Evolutionary conservation across 1,140 invertebrate genomes (phyloP).

Genomic region (Ctenoplectra terminalis): DNA sequence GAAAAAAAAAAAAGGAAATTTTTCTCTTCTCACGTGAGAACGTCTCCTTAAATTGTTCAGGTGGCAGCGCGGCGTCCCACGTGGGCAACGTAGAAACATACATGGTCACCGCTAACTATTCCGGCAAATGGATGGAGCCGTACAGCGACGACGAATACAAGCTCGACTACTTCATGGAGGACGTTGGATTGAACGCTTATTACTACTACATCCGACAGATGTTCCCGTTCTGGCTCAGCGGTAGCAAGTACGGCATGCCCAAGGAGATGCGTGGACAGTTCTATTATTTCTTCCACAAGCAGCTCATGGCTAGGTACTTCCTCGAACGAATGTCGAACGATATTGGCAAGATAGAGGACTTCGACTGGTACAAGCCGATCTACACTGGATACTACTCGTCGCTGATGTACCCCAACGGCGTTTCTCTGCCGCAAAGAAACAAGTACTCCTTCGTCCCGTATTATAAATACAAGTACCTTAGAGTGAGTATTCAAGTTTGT

Average conservation of each 20-base stretch:
- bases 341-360: constrained; percentile 84
- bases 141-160: constrained; percentile 84
- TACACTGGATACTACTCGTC: constrained; percentile 87
- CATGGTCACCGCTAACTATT: constrained; percentile 77
- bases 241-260: constrained; percentile 82
- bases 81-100: constrained; percentile 70
- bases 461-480: constrained; percentile 76
- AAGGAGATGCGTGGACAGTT: constrained; percentile 85
- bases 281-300: constrained; percentile 85
- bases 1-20: too few relatives aligned
- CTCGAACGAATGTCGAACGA: constrained; percentile 86
- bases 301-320: constrained; percentile 86
- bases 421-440: constrained; percentile 85
- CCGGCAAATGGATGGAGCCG: constrained; percentile 66
- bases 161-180: constrained; percentile 89
- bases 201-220: constrained; percentile 88
- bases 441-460: constrained; percentile 71
- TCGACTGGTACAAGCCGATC: constrained; percentile 84
- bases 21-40: too few relatives aligned
- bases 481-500: constrained; percentile 52
- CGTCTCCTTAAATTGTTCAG: too few relatives aligned
- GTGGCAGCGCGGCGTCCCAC: not conserved
- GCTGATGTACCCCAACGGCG: constrained; percentile 86
- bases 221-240: constrained; percentile 87
- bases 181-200: constrained; percentile 87